Conservation (phyloP, 2,888 invertebrate species). For the Yponomeuta plumbellus region DNA sequence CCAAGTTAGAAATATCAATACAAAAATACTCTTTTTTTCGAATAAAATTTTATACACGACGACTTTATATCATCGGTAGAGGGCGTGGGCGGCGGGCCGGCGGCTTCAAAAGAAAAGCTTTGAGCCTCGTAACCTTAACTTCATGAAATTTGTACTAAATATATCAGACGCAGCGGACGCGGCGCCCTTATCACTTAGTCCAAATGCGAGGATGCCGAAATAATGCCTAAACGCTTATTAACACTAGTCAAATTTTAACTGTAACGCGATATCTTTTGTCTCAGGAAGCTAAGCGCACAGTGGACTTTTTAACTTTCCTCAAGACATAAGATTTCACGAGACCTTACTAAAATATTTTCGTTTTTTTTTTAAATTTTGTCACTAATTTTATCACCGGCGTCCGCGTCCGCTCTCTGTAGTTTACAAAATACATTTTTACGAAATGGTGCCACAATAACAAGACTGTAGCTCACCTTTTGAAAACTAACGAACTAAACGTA, state of each 20-base stretch:
- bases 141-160: constrained; percentile 77
- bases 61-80: constrained; percentile 58
- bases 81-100: constrained; percentile 48
- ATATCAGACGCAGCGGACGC: constrained; percentile 72
- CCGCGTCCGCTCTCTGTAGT: constrained; percentile 71
- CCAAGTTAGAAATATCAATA: constrained; percentile 79
- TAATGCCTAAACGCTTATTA: constrained; percentile 56
- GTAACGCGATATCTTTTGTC: constrained; percentile 12
- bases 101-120: constrained; percentile 71
- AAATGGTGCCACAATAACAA: constrained; percentile 51
- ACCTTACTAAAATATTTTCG: constrained; percentile 64
- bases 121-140: constrained; percentile 76
- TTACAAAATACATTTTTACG: constrained; percentile 68
- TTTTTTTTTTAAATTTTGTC: constrained; percentile 65
- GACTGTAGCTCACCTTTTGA: constrained; percentile 49
- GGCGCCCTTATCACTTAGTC: constrained; percentile 70
- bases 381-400: constrained; percentile 69
- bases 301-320: not conserved
- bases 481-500: constrained; percentile 42
- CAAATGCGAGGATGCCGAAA: constrained; percentile 77
- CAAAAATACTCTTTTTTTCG: constrained; percentile 78
- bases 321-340: constrained; percentile 1
- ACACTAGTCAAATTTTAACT: constrained; percentile 59
- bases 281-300: constrained; percentile 1
- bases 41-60: constrained; percentile 76